These are phyloP conservation scores for Egretta garzetta DNA, from an alignment of 2,113 vertebrate species.

Conservation along the genomic window DNA sequence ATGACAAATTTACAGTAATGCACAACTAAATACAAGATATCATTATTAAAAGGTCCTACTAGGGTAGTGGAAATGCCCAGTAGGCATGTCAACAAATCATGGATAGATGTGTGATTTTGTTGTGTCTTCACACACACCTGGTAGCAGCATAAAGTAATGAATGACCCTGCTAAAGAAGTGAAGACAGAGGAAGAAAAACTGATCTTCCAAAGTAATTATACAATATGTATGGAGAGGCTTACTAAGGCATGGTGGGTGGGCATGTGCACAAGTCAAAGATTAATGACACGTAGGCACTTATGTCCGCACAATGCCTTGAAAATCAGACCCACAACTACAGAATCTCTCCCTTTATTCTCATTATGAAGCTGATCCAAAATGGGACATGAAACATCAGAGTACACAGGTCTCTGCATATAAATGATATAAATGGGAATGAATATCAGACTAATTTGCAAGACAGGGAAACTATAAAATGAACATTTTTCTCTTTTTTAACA, in stretches of 20 bases:
- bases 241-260: background rate
- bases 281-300: background rate
- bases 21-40: background rate
- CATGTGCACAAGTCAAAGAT: background rate
- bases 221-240: background rate
- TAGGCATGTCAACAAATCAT: background rate
- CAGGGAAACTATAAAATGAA: background rate
- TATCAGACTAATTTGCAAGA: background rate
- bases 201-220: background rate
- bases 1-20: constrained; percentile 14
- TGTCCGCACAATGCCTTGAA: background rate
- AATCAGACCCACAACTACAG: background rate
- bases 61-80: background rate
- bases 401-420: background rate
- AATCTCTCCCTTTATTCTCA: background rate
- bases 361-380: background rate
- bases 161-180: background rate
- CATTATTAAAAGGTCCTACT: background rate
- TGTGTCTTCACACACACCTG: background rate
- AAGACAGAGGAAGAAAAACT: background rate
- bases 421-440: background rate
- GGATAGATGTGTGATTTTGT: background rate
- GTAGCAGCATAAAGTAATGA: background rate
- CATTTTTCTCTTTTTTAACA: background rate
- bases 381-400: background rate